Evolutionary conservation across 2,888 invertebrate species (phyloP).

Genomic region (Cosmia pyralina): DNA sequence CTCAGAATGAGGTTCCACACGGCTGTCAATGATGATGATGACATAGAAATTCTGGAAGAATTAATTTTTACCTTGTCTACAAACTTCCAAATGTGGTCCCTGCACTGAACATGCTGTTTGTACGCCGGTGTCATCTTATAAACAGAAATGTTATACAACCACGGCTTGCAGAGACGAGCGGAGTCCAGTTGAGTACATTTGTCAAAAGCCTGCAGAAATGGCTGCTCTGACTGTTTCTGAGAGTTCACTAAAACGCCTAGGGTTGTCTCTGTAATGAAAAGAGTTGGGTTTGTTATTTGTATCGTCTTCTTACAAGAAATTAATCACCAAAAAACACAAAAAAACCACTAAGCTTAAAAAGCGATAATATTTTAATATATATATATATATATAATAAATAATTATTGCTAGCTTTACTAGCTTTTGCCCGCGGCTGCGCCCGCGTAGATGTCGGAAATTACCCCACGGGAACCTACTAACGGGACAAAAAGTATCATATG

Average conservation of each 20-base stretch:
- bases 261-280: constrained; percentile 63
- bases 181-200: constrained; percentile 57
- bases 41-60: neutral
- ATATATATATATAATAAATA: no score
- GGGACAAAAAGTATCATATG: no score
- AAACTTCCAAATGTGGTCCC: constrained; percentile 56
- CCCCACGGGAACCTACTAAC: no score
- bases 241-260: constrained; percentile 69
- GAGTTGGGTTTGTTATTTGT: neutral
- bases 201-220: constrained; percentile 69
- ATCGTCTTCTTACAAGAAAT: neutral
- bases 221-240: constrained; percentile 61
- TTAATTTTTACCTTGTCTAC: constrained; percentile 56
- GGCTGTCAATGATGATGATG: neutral
- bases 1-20: neutral
- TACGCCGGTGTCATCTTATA: constrained; percentile 65
- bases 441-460: no score
- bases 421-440: no score
- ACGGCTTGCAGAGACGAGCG: constrained; percentile 68
- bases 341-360: no score
- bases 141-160: constrained; percentile 66
- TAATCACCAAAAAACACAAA: no score
- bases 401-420: no score
- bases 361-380: no score
- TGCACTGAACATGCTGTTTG: constrained; percentile 49